phyloP scores from a whole-genome alignment of 1,140 invertebrate species.

The fruit fly (Drosophila melanogaster) region Release_6_plus_ISO1_MT NT_033777.3:6469001-6469500 shows the following conservation, averaged over 20 bases:
- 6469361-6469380: slow-evolving; percentile 88
- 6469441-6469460: slow-evolving; percentile 95
- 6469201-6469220: slow-evolving; percentile 90
- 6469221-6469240: slow-evolving; percentile 89
- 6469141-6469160: slow-evolving; percentile 94
- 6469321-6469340: slow-evolving; percentile 91
- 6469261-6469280: slow-evolving; percentile 94
- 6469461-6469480: slow-evolving; percentile 91
- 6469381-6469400: slow-evolving; percentile 92
- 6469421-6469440: slow-evolving; percentile 93
- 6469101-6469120: slow-evolving; percentile 90
- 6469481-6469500: slow-evolving; percentile 94
- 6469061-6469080: slow-evolving; percentile 91
- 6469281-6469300: slow-evolving; percentile 94
- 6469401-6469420: slow-evolving; percentile 91
- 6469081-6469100: slow-evolving; percentile 90
- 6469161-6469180: slow-evolving; percentile 92
- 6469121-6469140: slow-evolving; percentile 92
- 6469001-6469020: slow-evolving; percentile 91
- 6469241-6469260: slow-evolving; percentile 93
- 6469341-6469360: slow-evolving; percentile 87
- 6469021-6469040: slow-evolving; percentile 94
- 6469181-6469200: slow-evolving; percentile 90
- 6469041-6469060: slow-evolving; percentile 94
- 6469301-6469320: slow-evolving; percentile 92